phyloP scores from a whole-genome alignment of 2,888 invertebrate species.

The Caradrina clavipalpis region DNA sequence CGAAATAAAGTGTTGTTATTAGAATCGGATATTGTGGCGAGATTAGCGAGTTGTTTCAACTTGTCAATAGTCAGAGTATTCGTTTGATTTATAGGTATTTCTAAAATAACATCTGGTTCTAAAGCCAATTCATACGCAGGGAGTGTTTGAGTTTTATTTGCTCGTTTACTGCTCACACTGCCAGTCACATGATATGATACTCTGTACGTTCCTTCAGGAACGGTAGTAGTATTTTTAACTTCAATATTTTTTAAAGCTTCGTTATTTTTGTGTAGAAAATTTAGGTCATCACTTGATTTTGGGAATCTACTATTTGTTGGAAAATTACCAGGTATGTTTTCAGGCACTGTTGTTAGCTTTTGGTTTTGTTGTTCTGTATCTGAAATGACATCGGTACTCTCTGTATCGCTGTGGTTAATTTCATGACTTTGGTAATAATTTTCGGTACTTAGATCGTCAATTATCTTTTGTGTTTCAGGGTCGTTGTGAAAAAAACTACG shows the following conservation, averaged over 20 bases:
- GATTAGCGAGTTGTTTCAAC: constrained; percentile 89
- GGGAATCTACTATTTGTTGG: constrained; percentile 80
- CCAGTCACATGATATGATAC: constrained; percentile 89
- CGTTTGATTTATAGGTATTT: constrained; percentile 85
- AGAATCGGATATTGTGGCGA: constrained; percentile 90
- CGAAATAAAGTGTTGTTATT: constrained; percentile 89
- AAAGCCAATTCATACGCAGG: constrained; percentile 86
- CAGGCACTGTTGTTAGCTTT: constrained; percentile 68
- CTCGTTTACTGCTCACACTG: constrained; percentile 87
- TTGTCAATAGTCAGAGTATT: constrained; percentile 85
- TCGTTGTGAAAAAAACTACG: constrained; percentile 80
- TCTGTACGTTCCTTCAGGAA: constrained; percentile 86
- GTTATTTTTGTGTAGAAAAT: constrained; percentile 64
- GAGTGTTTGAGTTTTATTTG: constrained; percentile 84
- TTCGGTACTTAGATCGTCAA: constrained; percentile 78
- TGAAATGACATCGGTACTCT: constrained; percentile 72
- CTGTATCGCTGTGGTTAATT: constrained; percentile 67
- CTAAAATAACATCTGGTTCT: constrained; percentile 86
- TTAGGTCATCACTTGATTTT: constrained; percentile 82
- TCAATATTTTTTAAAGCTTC: constrained; percentile 60
- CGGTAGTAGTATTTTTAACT: constrained; percentile 60
- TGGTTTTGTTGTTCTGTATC: constrained; percentile 66
- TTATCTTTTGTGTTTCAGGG: constrained; percentile 73
- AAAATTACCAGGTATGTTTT: constrained; percentile 67
- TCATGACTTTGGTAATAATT: constrained; percentile 70